Base-by-base conservation (phyloP, 1,140 invertebrate species). In the Brachionus rubens region DNA sequence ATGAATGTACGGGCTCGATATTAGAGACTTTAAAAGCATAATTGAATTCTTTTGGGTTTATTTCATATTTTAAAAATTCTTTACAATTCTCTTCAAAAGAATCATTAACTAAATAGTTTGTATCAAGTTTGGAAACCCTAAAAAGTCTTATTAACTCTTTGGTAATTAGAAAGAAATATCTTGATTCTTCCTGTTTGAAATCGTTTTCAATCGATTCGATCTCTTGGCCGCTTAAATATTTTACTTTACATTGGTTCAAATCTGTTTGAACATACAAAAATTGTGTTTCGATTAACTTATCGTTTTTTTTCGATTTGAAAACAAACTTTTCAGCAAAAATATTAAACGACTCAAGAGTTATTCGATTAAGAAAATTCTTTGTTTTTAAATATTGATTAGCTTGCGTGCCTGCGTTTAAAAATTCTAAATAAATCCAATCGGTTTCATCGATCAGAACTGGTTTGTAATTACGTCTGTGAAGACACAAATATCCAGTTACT, bases 381-480 rank as follows among this genome's bases (percentile, higher is more conserved):
- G 19, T 14, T 12, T 2, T 19, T 41, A 43, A 41, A 14, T 65
- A 30, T 43, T 19, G 9, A 21, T 14, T 9, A 24, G 9, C 19
- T 26, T 43, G 30, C n/a, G 33, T 36, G n/a, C 43, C 12, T 26
- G 33, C 21, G 24, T 72, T 52, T 3, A 48, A 16, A 72, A 72
- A 72, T 36, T 54, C 30, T 0, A 36, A 16, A 41, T 72, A 72
- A 41, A 72, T 72, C 68, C 68, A 72, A 9, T 52, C 68, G 3
- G 46, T 72, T 50, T 72, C 16, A 72, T 72, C 68, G 14, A 72
- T 19, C 24, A 72, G 16, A 21, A 72, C 40, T 19, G 46, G n/a
- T 10, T 72, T 48, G 30, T 72, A 72, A 72, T 72, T 72, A 33
- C 68, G 43, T 41, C 68, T 50, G 16, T 72, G 68, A 7, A 72